Base-by-base conservation (phyloP, 2,113 vertebrate species). In the Uropsilus gracilis region DNA sequence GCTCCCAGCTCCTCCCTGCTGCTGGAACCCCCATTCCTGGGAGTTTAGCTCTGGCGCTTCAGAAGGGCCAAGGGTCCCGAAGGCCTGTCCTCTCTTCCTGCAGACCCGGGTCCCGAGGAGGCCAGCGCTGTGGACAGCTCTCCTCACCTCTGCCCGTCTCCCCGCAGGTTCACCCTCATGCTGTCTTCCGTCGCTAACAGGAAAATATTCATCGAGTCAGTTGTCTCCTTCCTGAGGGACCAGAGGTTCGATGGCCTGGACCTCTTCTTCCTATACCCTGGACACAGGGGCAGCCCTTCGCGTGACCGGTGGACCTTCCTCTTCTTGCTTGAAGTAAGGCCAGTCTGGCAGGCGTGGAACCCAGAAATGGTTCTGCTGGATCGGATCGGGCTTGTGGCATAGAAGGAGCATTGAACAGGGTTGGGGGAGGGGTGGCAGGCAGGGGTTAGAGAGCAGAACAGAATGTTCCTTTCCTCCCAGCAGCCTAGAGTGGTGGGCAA, bases 261-360 rank as follows among this genome's bases (percentile, higher is more conserved):
- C 94, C 97, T 99, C 95, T 99, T 99, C 91, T 99, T 99, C 98
- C 97, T 99, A 96, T 99, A 99, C 81, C 99, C 99, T 32, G 98
- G 98, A 46, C 46, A 98, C 16, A 98, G 98, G 96, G 98, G 98
- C 90, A 99, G 99, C 82, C 99, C 98, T 2, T 89, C 78, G 8
- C 86, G 78, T 53, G 99, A 99, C 97, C 98, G 98, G 66, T 94
- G 97, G 90, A 98, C 80, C 88, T 99, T 99, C 90, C 98, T 98
- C 76, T 93, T 97, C 77, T 98, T 99, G 89, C 98, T 98, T 94
- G 97, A 98, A 97, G 99, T 99, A 95, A 92, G 85, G 69, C 37
- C 57, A 26, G 30, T 26, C n/a, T 26, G 46, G 96, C 97, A 98
- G 64, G 17, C 88, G 50, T 30, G 2, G 32, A 64, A 44, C 83